phyloP scores from a whole-genome alignment of 2,797 vertebrate genomes.

The Crocodylus rhombifer region DNA sequence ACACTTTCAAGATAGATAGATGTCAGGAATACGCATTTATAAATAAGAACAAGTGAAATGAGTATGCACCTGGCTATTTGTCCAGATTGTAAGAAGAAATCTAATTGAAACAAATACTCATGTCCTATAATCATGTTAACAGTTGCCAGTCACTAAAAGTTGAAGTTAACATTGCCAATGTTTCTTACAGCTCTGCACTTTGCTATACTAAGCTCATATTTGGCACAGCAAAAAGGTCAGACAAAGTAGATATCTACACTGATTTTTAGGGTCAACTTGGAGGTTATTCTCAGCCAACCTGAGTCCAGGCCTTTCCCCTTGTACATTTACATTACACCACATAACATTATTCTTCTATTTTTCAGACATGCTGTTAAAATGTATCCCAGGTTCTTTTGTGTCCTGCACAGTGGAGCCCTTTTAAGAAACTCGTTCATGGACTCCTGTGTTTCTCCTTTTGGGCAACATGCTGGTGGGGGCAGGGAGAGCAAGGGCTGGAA shows the following conservation, averaged over 20 bases:
- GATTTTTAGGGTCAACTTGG: background rate
- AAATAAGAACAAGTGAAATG: background rate
- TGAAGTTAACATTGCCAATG: rapidly evolving
- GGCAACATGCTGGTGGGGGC: too few relatives aligned
- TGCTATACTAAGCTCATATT: background rate
- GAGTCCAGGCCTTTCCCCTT: background rate
- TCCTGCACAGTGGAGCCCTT: too few relatives aligned
- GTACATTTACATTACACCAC: too few relatives aligned
- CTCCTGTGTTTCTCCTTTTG: too few relatives aligned
- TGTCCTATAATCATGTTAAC: background rate
- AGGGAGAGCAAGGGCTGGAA: too few relatives aligned
- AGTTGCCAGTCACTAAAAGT: background rate
- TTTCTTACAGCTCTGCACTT: rapidly evolving
- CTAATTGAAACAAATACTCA: background rate
- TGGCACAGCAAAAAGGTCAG: rapidly evolving
- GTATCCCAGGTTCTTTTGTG: too few relatives aligned
- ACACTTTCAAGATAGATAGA: background rate
- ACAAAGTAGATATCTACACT: background rate
- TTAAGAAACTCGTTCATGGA: too few relatives aligned
- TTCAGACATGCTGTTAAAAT: too few relatives aligned
- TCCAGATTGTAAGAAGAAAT: background rate
- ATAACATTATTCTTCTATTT: too few relatives aligned
- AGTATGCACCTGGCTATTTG: background rate
- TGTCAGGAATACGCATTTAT: background rate
- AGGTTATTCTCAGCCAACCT: background rate